Percentiles rank a stretch among this genome's conserved stretches.
phyloP scores from a whole-genome alignment of 2,113 vertebrate genomes.

The Paradoxurus hermaphroditus region DNA sequence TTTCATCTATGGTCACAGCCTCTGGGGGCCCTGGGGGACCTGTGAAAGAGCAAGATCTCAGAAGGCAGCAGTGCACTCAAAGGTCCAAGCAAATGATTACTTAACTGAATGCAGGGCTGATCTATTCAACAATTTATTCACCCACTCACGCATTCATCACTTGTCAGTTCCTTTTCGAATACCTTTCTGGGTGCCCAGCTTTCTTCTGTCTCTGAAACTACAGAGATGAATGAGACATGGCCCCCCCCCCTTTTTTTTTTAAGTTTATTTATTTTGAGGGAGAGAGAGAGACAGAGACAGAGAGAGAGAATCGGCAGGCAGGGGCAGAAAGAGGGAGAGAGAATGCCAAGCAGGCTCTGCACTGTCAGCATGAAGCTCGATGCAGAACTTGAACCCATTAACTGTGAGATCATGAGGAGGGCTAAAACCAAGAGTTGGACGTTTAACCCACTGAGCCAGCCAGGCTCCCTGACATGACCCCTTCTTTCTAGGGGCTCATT shows the following conservation, averaged over 20 bases:
- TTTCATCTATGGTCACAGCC: constrained; percentile 93
- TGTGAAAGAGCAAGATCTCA: constrained; percentile 74
- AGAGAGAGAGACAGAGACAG: no score
- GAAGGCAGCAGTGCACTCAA: neutral
- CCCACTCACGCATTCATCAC: neutral
- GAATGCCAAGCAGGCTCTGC: no score
- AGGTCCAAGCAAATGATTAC: no score
- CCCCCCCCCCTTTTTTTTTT: no score
- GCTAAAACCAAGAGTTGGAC: no score
- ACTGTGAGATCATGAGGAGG: no score
- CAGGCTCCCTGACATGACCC: neutral
- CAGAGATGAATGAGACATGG: neutral
- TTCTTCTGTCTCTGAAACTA: neutral
- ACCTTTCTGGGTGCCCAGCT: neutral
- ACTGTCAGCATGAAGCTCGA: no score
- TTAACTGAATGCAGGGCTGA: accelerated
- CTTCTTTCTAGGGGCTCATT: neutral
- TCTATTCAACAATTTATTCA: neutral
- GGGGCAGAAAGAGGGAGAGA: no score
- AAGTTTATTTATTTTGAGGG: no score
- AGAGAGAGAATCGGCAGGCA: no score
- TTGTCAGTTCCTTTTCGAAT: neutral
- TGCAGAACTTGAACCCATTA: no score
- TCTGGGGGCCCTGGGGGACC: constrained; percentile 96
- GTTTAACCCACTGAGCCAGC: no score